A percentile compares a stretch with the other conserved stretches of the same genome.
Evolutionary conservation across 2,888 invertebrate genomes (phyloP).

Genomic region (Nomada ruficornis): DNA sequence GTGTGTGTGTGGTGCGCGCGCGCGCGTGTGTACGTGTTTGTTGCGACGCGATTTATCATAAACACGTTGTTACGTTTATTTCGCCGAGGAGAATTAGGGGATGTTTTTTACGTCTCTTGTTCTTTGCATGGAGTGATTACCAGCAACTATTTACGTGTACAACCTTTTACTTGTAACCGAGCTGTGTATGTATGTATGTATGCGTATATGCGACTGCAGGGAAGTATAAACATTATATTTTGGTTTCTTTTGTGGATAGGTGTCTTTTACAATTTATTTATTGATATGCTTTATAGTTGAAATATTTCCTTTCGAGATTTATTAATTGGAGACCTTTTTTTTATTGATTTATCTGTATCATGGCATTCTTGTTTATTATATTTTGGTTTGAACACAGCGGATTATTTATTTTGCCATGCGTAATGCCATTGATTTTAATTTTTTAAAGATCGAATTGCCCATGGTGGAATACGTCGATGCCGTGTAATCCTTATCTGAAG

Average conservation of each 20-base stretch:
- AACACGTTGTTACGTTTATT: constrained; percentile 18
- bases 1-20: not conserved
- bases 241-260: not conserved
- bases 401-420: no score
- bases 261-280: not conserved
- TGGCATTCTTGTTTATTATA: no score
- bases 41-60: constrained; percentile 36
- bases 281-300: not conserved
- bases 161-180: constrained; percentile 1
- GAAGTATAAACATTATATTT: not conserved
- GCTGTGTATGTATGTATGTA: no score
- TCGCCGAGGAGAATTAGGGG: not conserved
- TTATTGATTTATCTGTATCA: no score
- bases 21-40: not conserved
- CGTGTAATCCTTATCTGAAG: not conserved
- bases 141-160: constrained; percentile 1
- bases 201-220: not conserved
- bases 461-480: not conserved
- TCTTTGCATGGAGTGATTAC: not conserved
- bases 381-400: no score
- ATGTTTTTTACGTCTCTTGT: not conserved
- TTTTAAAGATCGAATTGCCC: not conserved
- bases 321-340: no score
- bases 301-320: no score
- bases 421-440: not conserved